Percentiles rank a stretch among this genome's conserved stretches.
These are phyloP conservation scores for Lemur catta DNA, from an alignment of 2,797 vertebrate species.

Conservation along the genomic window DNA sequence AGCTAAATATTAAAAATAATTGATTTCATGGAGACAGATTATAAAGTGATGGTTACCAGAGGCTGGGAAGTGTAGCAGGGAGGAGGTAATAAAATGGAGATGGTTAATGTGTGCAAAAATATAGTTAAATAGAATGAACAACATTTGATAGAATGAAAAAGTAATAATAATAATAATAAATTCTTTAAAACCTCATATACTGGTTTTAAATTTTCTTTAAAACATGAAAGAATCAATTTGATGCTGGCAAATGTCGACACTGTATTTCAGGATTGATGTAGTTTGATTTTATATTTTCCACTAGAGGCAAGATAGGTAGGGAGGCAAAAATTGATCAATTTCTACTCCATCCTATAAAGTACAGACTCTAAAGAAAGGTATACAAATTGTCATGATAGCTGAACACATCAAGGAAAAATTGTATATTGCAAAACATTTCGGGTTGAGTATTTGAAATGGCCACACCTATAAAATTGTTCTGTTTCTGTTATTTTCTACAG, in stretches of 20 bases:
- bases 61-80: no score
- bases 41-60: no score
- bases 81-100: no score
- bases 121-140: no score
- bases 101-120: no score
- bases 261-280: not conserved
- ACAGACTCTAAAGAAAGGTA: not conserved
- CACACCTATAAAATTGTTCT: not conserved
- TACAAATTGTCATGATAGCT: not conserved
- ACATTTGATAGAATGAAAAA: no score
- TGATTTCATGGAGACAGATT: no score
- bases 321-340: not conserved
- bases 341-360: not conserved
- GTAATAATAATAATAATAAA: not conserved
- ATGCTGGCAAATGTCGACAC: not conserved
- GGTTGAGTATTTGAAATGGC: not conserved
- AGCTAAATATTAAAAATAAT: no score
- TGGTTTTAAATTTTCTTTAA: slow-evolving; percentile 40
- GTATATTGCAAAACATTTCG: slow-evolving; percentile 5
- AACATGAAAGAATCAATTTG: slow-evolving; percentile 48
- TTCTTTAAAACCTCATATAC: not conserved
- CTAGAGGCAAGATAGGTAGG: not conserved
- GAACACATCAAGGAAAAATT: not conserved
- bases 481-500: not conserved
- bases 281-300: slow-evolving; percentile 24